Evolutionary conservation across 2,113 vertebrate species (phyloP).

Genomic region (Castor canadensis): DNA sequence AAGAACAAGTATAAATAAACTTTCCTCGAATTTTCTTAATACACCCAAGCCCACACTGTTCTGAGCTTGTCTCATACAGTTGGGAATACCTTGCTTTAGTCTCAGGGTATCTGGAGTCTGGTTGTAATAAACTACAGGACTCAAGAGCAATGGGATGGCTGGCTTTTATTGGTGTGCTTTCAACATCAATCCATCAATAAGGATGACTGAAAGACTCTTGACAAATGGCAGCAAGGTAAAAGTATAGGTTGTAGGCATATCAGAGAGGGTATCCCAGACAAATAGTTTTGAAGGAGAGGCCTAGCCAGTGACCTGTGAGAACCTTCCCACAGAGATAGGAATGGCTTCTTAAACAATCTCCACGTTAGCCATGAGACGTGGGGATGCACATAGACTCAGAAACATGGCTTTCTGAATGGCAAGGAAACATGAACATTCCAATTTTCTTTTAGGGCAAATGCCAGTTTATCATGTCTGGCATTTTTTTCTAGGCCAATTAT

Average conservation of each 20-base stretch:
- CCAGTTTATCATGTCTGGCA: not conserved
- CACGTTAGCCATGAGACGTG: not conserved
- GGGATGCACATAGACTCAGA: not conserved
- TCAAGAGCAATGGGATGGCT: fast-evolving
- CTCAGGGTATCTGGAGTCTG: fast-evolving
- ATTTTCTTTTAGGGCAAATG: not conserved
- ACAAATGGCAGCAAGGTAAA: too few species aligned
- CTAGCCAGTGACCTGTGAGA: fast-evolving
- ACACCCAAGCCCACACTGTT: not conserved
- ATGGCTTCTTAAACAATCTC: not conserved
- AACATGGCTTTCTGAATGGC: not conserved
- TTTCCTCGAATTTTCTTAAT: not conserved
- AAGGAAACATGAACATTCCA: not conserved
- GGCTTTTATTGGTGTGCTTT: too few species aligned
- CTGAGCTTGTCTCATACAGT: fast-evolving
- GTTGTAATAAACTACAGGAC: not conserved
- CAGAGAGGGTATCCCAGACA: not conserved
- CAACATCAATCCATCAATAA: fast-evolving
- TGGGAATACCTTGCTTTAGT: not conserved
- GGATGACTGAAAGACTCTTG: not conserved
- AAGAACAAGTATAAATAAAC: not conserved
- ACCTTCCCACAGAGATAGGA: not conserved
- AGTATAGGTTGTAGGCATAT: fast-evolving
- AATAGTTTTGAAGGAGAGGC: not conserved
- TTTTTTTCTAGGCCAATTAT: not conserved